phyloP scores from a whole-genome alignment of 1,140 invertebrate genomes.

The Sitophilus oryzae region DNA sequence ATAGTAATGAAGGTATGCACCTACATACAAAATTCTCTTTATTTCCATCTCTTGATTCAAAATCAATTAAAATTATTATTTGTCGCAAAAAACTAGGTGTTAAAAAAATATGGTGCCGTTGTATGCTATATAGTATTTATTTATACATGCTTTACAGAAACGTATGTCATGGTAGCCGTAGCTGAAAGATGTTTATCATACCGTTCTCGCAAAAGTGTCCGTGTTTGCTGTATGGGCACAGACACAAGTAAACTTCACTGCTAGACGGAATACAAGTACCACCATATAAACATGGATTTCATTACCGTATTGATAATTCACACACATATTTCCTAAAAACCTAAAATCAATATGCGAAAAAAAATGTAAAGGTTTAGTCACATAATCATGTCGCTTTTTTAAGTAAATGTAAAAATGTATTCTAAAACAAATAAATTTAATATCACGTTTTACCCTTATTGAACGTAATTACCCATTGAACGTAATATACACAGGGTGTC shows the following conservation, averaged over 20 bases:
- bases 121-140: neutral
- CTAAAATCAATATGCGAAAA: constrained; percentile 41
- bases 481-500: too few relatives aligned
- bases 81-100: too few relatives aligned
- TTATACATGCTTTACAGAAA: neutral
- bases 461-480: too few relatives aligned
- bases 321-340: constrained; percentile 64
- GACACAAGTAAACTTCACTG: constrained; percentile 74
- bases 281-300: constrained; percentile 76
- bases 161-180: neutral
- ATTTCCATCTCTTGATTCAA: too few relatives aligned
- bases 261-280: constrained; percentile 74
- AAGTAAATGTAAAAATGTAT: too few relatives aligned
- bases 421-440: too few relatives aligned
- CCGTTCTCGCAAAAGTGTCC: constrained; percentile 78
- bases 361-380: neutral
- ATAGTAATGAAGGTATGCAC: too few relatives aligned
- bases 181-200: constrained; percentile 37
- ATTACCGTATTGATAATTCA: constrained; percentile 71
- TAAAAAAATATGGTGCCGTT: neutral
- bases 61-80: too few relatives aligned
- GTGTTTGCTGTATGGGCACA: constrained; percentile 76
- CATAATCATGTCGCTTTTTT: constrained; percentile 6
- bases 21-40: too few relatives aligned
- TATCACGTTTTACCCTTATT: too few relatives aligned